These are phyloP conservation scores for Epizoanthus fatuus DNA, from an alignment of 92 coral and sea anemone genomes.

Conservation along the genomic window DNA sequence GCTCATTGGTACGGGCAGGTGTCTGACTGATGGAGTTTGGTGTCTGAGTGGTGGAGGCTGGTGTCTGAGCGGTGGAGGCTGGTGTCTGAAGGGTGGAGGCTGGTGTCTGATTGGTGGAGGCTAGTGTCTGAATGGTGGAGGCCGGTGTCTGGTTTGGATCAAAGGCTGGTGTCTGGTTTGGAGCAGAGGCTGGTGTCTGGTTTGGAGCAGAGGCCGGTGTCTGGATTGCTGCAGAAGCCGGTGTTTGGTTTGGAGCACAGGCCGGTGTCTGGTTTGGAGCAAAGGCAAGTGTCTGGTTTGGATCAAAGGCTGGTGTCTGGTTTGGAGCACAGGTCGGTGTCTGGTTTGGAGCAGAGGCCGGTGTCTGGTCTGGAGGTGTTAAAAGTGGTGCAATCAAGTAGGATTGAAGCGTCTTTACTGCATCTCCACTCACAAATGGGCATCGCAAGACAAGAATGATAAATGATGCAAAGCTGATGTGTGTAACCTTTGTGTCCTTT, in stretches of 20 bases:
- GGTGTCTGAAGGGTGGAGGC: too few species aligned
- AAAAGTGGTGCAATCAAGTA: neutral
- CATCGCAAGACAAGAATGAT: conserved; percentile 12
- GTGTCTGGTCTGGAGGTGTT: neutral
- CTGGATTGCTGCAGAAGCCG: neutral
- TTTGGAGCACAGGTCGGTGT: neutral
- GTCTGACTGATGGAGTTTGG: too few species aligned
- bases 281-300: too few species aligned
- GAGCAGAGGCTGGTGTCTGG: too few species aligned
- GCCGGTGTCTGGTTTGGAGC: neutral
- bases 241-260: neutral
- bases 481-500: conserved; percentile 1
- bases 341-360: neutral
- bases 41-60: too few species aligned
- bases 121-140: neutral
- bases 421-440: conserved; percentile 15
- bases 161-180: neutral
- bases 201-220: neutral
- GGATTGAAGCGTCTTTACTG: conserved; percentile 3
- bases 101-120: too few species aligned
- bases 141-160: neutral
- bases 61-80: too few species aligned
- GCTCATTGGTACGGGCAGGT: too few species aligned
- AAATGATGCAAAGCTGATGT: conserved; percentile 13
- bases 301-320: too few species aligned